Percentiles rank a stretch among this genome's conserved stretches.
Conservation (phyloP, 2,113 vertebrate genomes). For the Plecturocebus donacophilus region DNA sequence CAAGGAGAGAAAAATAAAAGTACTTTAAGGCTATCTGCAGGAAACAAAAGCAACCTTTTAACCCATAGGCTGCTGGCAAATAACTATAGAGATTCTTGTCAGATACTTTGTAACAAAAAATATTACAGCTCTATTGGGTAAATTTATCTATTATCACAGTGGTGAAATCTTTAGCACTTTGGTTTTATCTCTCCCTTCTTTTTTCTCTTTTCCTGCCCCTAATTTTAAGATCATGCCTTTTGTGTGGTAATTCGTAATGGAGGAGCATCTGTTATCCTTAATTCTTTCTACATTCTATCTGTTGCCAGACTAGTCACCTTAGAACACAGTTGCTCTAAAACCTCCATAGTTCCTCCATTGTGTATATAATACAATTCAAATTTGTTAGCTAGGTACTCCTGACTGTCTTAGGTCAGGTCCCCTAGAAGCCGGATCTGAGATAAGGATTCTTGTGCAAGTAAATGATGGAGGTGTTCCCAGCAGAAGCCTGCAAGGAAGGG, state of each 20-base stretch:
- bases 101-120: constrained; percentile 6
- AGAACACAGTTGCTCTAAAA: background rate
- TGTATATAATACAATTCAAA: background rate
- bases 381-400: background rate
- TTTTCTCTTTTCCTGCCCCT: no score
- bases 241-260: background rate
- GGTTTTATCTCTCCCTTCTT: background rate
- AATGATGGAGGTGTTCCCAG: background rate
- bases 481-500: background rate
- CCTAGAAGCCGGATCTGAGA: background rate
- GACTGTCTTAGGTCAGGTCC: background rate
- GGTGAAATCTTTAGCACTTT: background rate
- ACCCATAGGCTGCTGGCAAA: background rate
- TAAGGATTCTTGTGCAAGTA: background rate
- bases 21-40: background rate
- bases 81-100: background rate
- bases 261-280: background rate
- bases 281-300: background rate
- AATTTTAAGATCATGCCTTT: background rate
- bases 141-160: background rate
- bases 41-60: background rate
- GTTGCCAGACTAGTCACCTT: background rate
- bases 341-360: background rate
- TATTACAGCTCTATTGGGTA: background rate
- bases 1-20: background rate